phyloP scores from a whole-genome alignment of 2,797 vertebrate species.

The Botia almorhae region DNA sequence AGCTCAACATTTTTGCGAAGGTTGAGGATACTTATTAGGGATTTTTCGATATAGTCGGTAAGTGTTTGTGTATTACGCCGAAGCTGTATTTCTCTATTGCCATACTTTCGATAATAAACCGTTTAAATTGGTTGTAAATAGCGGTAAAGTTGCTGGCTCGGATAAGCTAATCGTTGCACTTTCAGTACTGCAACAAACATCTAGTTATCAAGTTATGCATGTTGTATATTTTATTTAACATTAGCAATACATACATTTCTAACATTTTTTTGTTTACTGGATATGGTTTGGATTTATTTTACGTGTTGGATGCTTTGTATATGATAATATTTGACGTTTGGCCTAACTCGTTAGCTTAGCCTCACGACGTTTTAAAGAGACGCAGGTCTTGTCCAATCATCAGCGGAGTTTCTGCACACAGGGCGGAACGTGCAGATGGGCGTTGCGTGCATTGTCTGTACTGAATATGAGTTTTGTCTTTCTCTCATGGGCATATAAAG shows the following conservation, averaged over 20 bases:
- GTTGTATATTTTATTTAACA: not conserved
- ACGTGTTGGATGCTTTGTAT: not conserved
- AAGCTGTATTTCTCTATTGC: not conserved
- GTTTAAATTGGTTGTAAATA: not conserved
- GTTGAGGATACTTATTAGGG: not conserved
- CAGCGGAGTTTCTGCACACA: not conserved
- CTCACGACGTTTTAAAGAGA: conserved; percentile 70
- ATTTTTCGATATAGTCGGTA: conserved; percentile 26
- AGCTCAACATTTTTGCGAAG: conserved; percentile 9
- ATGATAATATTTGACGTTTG: conserved; percentile 12
- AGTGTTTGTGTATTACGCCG: not conserved
- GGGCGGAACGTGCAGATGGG: not conserved
- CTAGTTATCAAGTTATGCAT: not conserved
- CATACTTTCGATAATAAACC: not conserved
- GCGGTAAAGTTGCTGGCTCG: conserved; percentile 14
- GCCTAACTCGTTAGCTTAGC: conserved; percentile 56
- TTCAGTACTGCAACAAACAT: conserved; percentile 9
- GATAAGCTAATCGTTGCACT: conserved; percentile 37
- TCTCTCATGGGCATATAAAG: not conserved
- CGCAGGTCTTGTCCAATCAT: conserved; percentile 63
- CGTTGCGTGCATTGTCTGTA: conserved; percentile 27
- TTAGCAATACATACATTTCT: not conserved
- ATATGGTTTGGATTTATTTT: not conserved
- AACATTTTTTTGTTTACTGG: not conserved
- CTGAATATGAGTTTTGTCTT: conserved; percentile 2